phyloP scores from a whole-genome alignment of 2,797 vertebrate genomes.

The Smutsia temminckii region DNA sequence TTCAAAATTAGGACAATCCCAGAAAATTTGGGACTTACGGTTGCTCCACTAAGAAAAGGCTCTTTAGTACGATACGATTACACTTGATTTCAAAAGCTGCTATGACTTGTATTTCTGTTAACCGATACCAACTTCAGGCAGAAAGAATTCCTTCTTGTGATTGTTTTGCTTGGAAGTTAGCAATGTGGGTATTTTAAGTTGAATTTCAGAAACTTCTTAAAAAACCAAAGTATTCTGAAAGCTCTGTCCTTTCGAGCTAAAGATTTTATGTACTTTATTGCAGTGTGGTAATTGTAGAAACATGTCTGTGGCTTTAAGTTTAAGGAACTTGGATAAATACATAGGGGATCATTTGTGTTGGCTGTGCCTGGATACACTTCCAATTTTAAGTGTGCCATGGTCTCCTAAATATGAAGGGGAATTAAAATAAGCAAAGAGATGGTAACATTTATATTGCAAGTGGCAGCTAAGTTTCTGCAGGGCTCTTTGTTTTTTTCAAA shows the following conservation, averaged over 20 bases:
- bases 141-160: slow-evolving; percentile 18
- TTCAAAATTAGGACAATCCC: slow-evolving; percentile 5
- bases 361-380: slow-evolving; percentile 3
- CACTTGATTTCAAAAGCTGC: slow-evolving; percentile 39
- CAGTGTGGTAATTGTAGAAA: neutral
- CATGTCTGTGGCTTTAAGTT: neutral
- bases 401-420: neutral
- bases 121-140: neutral
- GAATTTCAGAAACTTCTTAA: slow-evolving; percentile 16
- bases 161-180: slow-evolving; percentile 17
- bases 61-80: neutral
- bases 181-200: neutral
- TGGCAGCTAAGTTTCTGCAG: neutral
- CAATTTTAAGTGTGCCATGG: neutral
- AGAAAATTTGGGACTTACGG: neutral
- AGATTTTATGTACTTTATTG: neutral
- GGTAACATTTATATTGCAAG: neutral
- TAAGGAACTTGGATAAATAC: neutral
- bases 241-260: slow-evolving; percentile 15
- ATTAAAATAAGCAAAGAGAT: neutral
- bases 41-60: slow-evolving; percentile 32
- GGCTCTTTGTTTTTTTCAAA: slow-evolving; percentile 24
- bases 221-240: neutral
- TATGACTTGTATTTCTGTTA: slow-evolving; percentile 12
- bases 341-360: neutral